phyloP scores from a whole-genome alignment of 2,113 vertebrate genomes.

The Cinclus mexicanus region DNA sequence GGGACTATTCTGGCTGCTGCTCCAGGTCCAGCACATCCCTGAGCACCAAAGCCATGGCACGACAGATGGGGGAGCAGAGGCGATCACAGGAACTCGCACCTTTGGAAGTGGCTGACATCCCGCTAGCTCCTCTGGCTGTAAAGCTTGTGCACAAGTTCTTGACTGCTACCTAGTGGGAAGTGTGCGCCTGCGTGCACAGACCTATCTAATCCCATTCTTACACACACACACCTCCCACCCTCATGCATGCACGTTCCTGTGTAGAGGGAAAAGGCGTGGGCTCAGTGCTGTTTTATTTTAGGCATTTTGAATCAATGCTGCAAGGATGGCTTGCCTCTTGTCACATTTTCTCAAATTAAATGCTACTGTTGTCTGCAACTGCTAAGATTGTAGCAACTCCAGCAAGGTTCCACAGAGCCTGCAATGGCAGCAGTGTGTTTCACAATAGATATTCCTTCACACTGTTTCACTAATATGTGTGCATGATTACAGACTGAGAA shows the following conservation, averaged over 20 bases:
- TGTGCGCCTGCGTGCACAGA: neutral
- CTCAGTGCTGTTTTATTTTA: neutral
- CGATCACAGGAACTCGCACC: rapidly evolving
- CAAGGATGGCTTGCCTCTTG: neutral
- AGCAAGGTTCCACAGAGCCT: neutral
- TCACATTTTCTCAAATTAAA: neutral
- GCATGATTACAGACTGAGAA: neutral
- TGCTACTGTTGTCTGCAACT: neutral
- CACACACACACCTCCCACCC: neutral
- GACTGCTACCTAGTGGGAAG: conserved; percentile 60
- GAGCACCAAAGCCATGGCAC: rapidly evolving
- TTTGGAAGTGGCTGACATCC: neutral
- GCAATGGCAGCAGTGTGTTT: neutral
- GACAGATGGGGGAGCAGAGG: neutral
- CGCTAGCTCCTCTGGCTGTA: neutral
- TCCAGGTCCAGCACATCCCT: rapidly evolving
- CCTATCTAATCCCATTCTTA: rapidly evolving
- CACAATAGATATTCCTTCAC: neutral
- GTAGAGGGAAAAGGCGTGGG: neutral
- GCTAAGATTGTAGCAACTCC: neutral
- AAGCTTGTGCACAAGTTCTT: neutral
- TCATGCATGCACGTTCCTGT: rapidly evolving
- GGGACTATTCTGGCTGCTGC: neutral
- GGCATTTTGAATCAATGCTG: neutral
- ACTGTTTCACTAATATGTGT: neutral